Evolutionary conservation across 2,113 vertebrate species (phyloP), one percentile per base, ranked within the genome.

Genomic region (Psophia crepitans): DNA sequence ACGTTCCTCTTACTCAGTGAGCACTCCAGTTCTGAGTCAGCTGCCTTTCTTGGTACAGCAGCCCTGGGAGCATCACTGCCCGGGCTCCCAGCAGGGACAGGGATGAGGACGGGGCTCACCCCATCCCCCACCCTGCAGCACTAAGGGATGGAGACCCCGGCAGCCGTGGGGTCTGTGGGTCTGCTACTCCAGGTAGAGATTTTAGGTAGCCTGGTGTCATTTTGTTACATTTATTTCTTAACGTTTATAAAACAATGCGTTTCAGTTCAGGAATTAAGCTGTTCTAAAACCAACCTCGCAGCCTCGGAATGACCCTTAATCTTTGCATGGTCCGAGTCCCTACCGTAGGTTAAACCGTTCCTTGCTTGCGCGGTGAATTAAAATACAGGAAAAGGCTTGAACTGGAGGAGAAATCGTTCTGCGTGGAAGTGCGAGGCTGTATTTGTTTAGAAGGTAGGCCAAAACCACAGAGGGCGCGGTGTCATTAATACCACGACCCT

Each of bases 21-120:
- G 87, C 84, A 66, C 77, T 96, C 95, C 12, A 4, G 78, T 43
- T 94, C 88, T 95, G 87, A 97, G 48, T 97, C 94, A 96, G 61
- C 28, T 3, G 1, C 86, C 16, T 35, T 87, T 87, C 82, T 73
- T 69, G 65, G 84, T 91, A 56, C 70, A 60, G 51, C 43, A 71
- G 30, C 74, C 51, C 51, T 54, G 57, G 35, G 84, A 95, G 54
- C 14, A 0, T 65, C 71, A 19, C 61, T 78, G 53, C 35, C 64
- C 1, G 1, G 9, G 76, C 53, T 87, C 46, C 60, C 65, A 26
- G 13, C 2, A 15, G 51, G 53, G 66, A 65, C 35, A 44, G 75
- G 73, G 60, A 37, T 1, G 6, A n/a, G 35, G 35, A 58, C 7
- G 26, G 56, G 33, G 3, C 51, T 86, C 11, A 24, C 8, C 48